Base-by-base conservation (phyloP, 1,140 invertebrate species). In the Hermatobates lingyangjiaoensis region DNA sequence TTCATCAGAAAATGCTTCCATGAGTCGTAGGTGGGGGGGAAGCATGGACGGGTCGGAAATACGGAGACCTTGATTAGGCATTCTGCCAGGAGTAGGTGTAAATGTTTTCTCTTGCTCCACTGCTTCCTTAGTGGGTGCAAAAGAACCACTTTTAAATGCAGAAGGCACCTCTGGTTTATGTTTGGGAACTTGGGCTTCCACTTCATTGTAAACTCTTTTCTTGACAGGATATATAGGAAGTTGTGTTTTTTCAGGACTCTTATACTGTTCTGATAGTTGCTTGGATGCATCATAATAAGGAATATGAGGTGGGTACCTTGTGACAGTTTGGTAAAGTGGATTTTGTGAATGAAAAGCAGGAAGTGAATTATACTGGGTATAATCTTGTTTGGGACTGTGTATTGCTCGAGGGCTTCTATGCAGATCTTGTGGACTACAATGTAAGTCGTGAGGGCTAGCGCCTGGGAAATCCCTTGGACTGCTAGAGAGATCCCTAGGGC, bases 121-220 rank as follows among this genome's bases (percentile, higher is more conserved):
- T 23, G 57, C 57, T 51, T 49, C 55, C 47, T 53, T 48, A 2
- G 57, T 58, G 0, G 57, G 57, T 28, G 57, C 54, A 51, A 58
- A 58, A 28, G 57, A 58, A 27, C 57, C 57, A 39, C 53, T 52
- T 21, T 51, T 52, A 34, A 52, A 52, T 3, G 45, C 7, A 40
- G 47, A 44, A 23, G 44, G 27, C 21, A 47, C n/a, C 48, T 52
- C 44, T 25, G 38, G 38, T 5, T 51, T 25, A n/a, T 50, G 40
- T 42, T 53, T 52, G 10, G 56, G 48, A 34, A 20, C 34, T 7
- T 30, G 34, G 30, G 50, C 52, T 21, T 67, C 63, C 5, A 64
- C 64, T 62, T 76, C 75, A 61, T 66, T 73, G 52, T 75, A 77
- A 18, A 65, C 68, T 42, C 75, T 64, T 60, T 77, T 77, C 58